A percentile compares a stretch with the other conserved stretches of the same genome.
Evolutionary conservation across 2,888 invertebrate species (phyloP).

Genomic region (Phyllotreta cruciferae): DNA sequence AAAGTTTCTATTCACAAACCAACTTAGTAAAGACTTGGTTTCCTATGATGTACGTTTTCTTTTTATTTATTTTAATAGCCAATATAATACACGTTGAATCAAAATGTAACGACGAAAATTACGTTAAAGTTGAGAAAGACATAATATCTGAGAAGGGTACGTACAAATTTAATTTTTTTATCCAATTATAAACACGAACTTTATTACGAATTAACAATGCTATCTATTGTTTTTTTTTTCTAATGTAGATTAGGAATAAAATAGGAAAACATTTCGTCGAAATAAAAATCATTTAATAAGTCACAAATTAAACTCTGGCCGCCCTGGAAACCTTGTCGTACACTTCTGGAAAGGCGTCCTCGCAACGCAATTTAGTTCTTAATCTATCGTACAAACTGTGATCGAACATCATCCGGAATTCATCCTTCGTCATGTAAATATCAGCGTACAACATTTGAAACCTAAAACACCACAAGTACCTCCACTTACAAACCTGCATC

Average conservation of each 20-base stretch:
- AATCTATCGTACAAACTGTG: slow-evolving; percentile 75
- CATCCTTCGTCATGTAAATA: slow-evolving; percentile 74
- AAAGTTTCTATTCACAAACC: too few relatives aligned
- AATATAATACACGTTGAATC: not conserved
- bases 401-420: slow-evolving; percentile 83
- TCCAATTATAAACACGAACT: too few relatives aligned
- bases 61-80: not conserved
- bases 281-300: too few relatives aligned
- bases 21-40: too few relatives aligned
- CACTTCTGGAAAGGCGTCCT: slow-evolving; percentile 79
- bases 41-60: not conserved
- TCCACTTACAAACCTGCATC: not conserved
- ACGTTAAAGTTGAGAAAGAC: too few relatives aligned
- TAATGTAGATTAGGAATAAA: not conserved
- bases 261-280: not conserved
- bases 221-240: too few relatives aligned
- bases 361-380: slow-evolving; percentile 67
- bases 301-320: slow-evolving; percentile 60
- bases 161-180: too few relatives aligned
- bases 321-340: slow-evolving; percentile 75
- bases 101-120: not conserved
- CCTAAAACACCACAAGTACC: slow-evolving; percentile 55
- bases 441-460: slow-evolving; percentile 89
- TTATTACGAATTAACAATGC: too few relatives aligned
- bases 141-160: too few relatives aligned